These are phyloP conservation scores for Caranx ignobilis DNA, from an alignment of 2,113 vertebrate genomes.

Conservation along the genomic window DNA sequence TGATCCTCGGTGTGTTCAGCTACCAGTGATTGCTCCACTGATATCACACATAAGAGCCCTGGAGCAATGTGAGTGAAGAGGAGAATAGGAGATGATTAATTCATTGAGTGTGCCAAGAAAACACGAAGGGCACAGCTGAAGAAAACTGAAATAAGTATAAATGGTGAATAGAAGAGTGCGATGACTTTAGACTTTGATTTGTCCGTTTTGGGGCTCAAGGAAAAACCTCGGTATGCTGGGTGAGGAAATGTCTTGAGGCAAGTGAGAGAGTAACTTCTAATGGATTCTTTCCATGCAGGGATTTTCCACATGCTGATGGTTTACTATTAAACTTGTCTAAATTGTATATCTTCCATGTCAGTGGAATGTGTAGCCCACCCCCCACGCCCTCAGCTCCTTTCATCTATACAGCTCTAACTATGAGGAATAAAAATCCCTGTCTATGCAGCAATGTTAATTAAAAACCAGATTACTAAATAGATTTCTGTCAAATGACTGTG, in stretches of 20 bases:
- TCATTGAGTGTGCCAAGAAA: too few relatives aligned
- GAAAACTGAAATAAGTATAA: too few relatives aligned
- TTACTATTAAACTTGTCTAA: conserved; percentile 52
- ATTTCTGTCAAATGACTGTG: conserved; percentile 55
- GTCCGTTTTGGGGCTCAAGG: background rate
- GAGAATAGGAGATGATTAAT: too few relatives aligned
- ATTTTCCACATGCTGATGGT: conserved; percentile 56
- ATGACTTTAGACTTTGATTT: background rate
- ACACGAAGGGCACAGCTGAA: too few relatives aligned
- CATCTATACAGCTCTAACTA: conserved; percentile 1
- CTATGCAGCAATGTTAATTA: conserved; percentile 45
- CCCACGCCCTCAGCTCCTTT: background rate
- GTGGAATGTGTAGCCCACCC: conserved; percentile 38
- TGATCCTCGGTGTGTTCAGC: too few relatives aligned
- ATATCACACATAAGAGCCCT: too few relatives aligned
- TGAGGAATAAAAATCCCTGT: conserved; percentile 12
- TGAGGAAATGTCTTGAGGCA: conserved; percentile 42
- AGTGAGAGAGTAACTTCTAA: conserved; percentile 24
- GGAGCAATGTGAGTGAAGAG: too few relatives aligned
- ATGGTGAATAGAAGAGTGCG: too few relatives aligned
- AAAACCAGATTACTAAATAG: conserved; percentile 34
- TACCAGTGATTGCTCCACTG: too few relatives aligned
- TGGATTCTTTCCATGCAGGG: conserved; percentile 69
- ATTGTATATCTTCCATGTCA: conserved; percentile 53
- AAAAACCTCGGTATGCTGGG: background rate